Base-by-base conservation (phyloP, 2,888 invertebrate species). In the Orthosia gracilis region DNA sequence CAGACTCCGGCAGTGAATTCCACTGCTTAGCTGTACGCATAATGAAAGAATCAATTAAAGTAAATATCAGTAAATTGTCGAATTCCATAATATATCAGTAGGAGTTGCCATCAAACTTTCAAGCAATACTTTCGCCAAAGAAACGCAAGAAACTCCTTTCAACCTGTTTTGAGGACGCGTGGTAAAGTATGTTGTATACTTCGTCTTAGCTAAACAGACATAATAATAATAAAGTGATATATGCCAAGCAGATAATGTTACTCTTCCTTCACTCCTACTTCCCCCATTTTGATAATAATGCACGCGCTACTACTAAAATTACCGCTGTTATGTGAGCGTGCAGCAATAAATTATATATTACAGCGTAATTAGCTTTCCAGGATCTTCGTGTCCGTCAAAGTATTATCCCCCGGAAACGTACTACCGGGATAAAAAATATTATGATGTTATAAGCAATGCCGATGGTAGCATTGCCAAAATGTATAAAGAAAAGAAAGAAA, bases 201-300 rank as follows among this genome's bases (percentile, higher is more conserved):
- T 12, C 18, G 0, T n/a, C 11, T 23, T n/a, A 73, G 3, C 12
- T 58, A 54, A 40, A 45, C 49, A 47, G 26, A 63, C 21, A 59
- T 57, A 31, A 55, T 75, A 40, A n/a, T n/a, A n/a, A n/a, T n/a
- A n/a, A 63, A 74, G 50, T 49, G 5, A 63, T 69, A 40, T 26
- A 58, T 80, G 63, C 80, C 64, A 57, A 65, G 40, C 55, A 64
- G 47, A 75, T 80, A 64, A 70, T 59, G 47, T 63, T 26, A 49
- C 52, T n/a, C 21, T 18, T 50, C 11, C 18, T 52, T 59, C n/a
- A n/a, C 70, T 15, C 31, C 23, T 50, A 67, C 49, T 67, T 52
- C 15, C 55, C 23, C 26, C 9, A 52, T 31, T 68, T 64, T 31
- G 55, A 58, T 70, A 71, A 69, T 58, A 58, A 70, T 80, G 61